Evolutionary conservation across 2,888 invertebrate species (phyloP).

Genomic region (Dryococelus australis): DNA sequence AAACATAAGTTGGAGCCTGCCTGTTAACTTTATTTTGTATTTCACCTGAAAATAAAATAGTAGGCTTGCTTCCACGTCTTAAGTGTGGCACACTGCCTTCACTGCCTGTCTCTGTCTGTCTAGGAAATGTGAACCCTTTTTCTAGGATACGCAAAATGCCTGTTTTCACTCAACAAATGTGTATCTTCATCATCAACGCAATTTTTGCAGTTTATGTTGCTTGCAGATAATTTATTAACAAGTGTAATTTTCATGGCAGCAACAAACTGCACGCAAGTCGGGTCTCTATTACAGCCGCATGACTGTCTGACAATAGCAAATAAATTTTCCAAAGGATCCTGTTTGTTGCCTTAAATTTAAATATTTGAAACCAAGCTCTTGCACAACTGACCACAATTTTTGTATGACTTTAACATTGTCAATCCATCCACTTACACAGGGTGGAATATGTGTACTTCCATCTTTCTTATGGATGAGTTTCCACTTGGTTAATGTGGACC

Average conservation of each 20-base stretch:
- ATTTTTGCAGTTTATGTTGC: not conserved
- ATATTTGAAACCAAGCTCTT: not conserved
- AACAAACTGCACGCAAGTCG: not conserved
- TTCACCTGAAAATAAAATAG: not conserved
- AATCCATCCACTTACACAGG: not conserved
- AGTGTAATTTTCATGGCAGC: not conserved
- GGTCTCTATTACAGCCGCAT: not conserved
- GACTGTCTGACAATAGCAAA: not conserved
- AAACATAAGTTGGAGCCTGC: not conserved
- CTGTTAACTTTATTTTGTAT: not conserved
- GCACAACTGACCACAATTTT: not conserved
- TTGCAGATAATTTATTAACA: not conserved
- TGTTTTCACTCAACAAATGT: not conserved
- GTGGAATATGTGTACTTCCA: not conserved
- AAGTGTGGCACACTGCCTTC: not conserved
- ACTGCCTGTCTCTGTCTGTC: not conserved
- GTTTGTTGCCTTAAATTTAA: not conserved
- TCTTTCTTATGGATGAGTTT: not conserved
- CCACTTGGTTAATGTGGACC: not conserved
- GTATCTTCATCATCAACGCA: not conserved
- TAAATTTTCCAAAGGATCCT: not conserved
- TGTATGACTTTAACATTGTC: not conserved
- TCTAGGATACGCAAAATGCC: not conserved
- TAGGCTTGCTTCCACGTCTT: not conserved
- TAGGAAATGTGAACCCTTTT: not conserved